Base-by-base conservation (phyloP, 1,140 invertebrate species). In the Stegodyphus dumicola region DNA sequence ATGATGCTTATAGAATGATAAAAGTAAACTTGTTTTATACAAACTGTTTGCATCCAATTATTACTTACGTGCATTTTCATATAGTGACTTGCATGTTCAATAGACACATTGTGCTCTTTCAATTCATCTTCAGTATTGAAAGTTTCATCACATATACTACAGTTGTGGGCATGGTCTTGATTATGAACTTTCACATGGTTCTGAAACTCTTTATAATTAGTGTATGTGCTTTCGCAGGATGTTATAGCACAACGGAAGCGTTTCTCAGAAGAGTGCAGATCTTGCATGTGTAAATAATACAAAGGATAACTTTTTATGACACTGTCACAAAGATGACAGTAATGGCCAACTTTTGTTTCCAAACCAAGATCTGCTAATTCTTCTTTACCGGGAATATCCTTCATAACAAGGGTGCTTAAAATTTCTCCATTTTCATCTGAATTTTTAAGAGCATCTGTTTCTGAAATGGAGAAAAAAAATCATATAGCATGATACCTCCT, bases 271-370 rank as follows among this genome's bases (percentile, higher is more conserved):
- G 81, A 70, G 67, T 89, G 88, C 48, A 89, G 54, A 78, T 88
- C 88, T 53, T 85, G 76, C 88, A 89, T 89, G 49, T 89, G 88
- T 13, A 89, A 54, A 67, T 88, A 89, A 77, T 69, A 88, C 15
- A 89, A 71, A 54, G 83, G 75, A 74, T 88, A 89, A 74, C 81
- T 87, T 76, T 86, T 86, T 54, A 89, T 87, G 52, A 89, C 85
- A 17, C 56, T 73, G 64, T 89, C 88, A 73, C 88, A 89, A 17
- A 85, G 51, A 52, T 80, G 83, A 74, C 88, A 89, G 64, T 86
- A 89, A 77, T 89, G 87, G 11, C 88, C 88, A 49, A 88, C 77
- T 51, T 86, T 85, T 2, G 85, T 77, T 17, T 88, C 71, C 10
- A 88, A 83, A 7, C 81, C 70, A 6, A 88, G 49, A 51, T 79